Conservation (phyloP, 1,140 invertebrate species). For the Zaprionus vittiger region DNA sequence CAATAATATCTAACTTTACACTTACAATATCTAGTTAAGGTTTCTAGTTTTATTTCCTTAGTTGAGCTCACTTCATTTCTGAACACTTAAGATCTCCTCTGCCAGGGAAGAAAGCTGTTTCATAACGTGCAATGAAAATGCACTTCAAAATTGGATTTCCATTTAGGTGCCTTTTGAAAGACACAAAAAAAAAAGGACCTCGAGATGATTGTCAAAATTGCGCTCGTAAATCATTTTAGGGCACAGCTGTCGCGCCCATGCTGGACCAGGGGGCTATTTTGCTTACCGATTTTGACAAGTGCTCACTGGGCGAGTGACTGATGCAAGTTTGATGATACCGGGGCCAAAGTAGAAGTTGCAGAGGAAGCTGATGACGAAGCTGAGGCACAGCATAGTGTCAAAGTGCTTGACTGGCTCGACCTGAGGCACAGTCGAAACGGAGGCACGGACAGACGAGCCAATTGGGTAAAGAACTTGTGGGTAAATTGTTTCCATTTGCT, state of each 20-base stretch:
- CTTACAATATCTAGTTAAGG: too few species aligned
- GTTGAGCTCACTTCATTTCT: neutral
- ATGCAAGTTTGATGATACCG: constrained; percentile 41
- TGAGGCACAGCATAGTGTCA: constrained; percentile 22
- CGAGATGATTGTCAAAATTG: constrained; percentile 36
- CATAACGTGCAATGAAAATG: constrained; percentile 1
- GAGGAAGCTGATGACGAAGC: neutral
- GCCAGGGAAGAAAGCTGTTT: neutral
- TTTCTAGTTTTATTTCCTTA: neutral
- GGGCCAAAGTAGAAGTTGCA: neutral
- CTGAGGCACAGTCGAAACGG: neutral
- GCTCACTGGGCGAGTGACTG: constrained; percentile 33
- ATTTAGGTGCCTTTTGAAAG: neutral
- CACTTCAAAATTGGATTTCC: constrained; percentile 16
- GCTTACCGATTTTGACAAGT: constrained; percentile 48
- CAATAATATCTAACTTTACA: fast-evolving
- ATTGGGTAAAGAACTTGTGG: constrained; percentile 18
- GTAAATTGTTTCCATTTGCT: constrained; percentile 32
- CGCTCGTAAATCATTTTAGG: constrained; percentile 46
- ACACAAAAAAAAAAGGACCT: neutral
- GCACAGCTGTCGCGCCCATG: constrained; percentile 40
- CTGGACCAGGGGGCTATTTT: constrained; percentile 25
- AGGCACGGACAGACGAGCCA: neutral
- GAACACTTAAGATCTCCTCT: neutral
- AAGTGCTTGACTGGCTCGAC: constrained; percentile 35